phyloP scores from a whole-genome alignment of 1,140 invertebrate genomes.

The Dryas iulia region DNA sequence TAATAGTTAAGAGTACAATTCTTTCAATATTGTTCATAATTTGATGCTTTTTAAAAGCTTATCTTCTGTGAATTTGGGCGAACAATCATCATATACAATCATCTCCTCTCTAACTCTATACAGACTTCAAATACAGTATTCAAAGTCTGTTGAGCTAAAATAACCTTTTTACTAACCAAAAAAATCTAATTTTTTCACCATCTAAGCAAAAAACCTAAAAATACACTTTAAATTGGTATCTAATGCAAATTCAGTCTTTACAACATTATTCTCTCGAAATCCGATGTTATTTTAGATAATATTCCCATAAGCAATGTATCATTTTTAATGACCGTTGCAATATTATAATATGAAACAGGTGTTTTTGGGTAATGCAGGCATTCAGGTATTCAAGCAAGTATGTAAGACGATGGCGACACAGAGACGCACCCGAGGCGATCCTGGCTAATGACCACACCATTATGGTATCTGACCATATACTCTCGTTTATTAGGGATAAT shows the following conservation, averaged over 20 bases:
- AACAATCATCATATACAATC: no score
- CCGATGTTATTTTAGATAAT: constrained; percentile 3
- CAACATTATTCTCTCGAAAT: neutral
- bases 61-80: no score
- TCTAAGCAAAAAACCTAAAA: neutral
- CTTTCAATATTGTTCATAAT: no score
- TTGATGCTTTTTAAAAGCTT: no score
- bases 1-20: no score
- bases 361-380: constrained; percentile 28
- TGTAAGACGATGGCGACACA: constrained; percentile 54
- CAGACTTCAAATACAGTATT: no score
- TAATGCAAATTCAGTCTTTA: neutral
- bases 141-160: no score
- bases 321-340: constrained; percentile 3
- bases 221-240: neutral
- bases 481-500: constrained; percentile 73
- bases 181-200: no score
- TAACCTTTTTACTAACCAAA: no score
- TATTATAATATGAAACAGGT: constrained; percentile 22
- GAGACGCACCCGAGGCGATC: constrained; percentile 48
- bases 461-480: constrained; percentile 61
- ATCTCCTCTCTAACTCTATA: no score
- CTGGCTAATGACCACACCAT: constrained; percentile 62
- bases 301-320: constrained; percentile 2
- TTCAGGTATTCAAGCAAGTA: constrained; percentile 21